Conservation (phyloP, 2,888 invertebrate species). For the Tetramorium bicarinatum region DNA sequence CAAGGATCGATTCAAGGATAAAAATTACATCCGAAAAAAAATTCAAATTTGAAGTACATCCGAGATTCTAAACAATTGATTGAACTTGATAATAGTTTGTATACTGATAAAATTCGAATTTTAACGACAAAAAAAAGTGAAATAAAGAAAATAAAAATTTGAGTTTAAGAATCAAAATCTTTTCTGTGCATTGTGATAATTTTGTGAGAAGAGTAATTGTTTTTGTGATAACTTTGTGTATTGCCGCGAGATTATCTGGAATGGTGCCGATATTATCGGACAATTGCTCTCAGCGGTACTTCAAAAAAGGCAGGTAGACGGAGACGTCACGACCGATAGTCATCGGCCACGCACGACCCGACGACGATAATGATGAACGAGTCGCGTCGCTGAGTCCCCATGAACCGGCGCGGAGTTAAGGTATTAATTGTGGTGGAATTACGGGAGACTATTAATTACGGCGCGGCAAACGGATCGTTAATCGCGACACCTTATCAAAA, state of each 20-base stretch:
- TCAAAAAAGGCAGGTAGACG: constrained; percentile 21
- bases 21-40: neutral
- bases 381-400: constrained; percentile 28
- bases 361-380: constrained; percentile 46
- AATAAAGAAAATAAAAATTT: neutral
- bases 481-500: constrained; percentile 36
- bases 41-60: neutral
- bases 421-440: constrained; percentile 66
- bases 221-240: constrained; percentile 9
- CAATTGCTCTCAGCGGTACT: neutral
- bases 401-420: constrained; percentile 54
- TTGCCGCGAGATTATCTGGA: neutral
- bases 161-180: neutral
- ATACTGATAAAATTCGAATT: neutral
- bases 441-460: constrained; percentile 53
- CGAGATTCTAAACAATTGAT: neutral
- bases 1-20: neutral
- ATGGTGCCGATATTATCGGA: neutral
- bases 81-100: neutral
- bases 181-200: neutral
- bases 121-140: neutral
- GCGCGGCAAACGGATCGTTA: constrained; percentile 48
- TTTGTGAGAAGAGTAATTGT: constrained; percentile 1
- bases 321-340: constrained; percentile 25
- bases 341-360: constrained; percentile 5